Conservation (phyloP, 2,113 vertebrate species). For the Atractosteus spatula region DNA sequence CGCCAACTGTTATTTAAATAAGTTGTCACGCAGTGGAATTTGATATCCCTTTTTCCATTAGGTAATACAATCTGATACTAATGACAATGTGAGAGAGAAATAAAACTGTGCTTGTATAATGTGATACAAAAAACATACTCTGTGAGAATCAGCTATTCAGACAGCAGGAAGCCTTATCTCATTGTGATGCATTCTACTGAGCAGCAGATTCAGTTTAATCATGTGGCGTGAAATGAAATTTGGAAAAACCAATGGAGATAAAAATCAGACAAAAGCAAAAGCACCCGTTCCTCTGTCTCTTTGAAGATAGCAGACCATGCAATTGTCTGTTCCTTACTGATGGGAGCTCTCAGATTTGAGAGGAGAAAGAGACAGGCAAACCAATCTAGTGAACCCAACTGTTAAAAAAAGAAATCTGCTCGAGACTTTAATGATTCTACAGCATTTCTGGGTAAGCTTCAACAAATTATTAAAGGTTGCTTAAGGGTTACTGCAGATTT, state of each 20-base stretch:
- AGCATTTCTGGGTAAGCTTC: too few species aligned
- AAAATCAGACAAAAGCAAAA: background rate
- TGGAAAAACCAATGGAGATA: background rate
- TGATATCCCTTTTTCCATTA: too few species aligned
- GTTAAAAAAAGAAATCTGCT: too few species aligned
- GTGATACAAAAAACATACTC: background rate
- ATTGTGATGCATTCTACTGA: background rate
- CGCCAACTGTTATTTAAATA: too few species aligned
- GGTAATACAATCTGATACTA: too few species aligned
- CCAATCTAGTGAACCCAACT: background rate
- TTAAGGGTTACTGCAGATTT: too few species aligned
- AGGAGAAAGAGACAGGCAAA: background rate
- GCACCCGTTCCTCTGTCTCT: background rate
- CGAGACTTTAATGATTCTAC: too few species aligned
- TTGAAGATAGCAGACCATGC: background rate
- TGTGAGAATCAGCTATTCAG: background rate
- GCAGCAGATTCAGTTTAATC: background rate
- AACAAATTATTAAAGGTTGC: too few species aligned
- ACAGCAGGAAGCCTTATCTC: background rate
- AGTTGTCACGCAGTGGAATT: too few species aligned
- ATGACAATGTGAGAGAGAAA: background rate
- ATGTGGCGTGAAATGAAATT: background rate
- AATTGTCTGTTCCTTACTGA: background rate
- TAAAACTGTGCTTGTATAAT: background rate
- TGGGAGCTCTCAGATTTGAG: background rate